Evolutionary conservation across 2,888 invertebrate species (phyloP).

Genomic region (Bombyx huttoni): DNA sequence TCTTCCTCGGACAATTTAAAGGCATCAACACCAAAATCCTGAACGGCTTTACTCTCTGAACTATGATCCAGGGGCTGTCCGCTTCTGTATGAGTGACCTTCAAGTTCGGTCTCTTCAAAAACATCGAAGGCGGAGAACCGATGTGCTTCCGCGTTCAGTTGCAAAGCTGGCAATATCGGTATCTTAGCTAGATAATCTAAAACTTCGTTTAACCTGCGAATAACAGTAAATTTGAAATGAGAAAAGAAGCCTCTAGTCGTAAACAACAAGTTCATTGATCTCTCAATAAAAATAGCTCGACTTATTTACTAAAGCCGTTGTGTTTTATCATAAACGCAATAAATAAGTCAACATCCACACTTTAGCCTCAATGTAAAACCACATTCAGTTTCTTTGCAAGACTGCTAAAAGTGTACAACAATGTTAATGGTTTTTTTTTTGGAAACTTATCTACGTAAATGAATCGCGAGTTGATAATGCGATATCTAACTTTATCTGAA

Average conservation of each 20-base stretch:
- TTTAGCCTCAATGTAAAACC: too few species aligned
- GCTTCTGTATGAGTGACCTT: slow-evolving; percentile 48
- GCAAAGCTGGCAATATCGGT: slow-evolving; percentile 84
- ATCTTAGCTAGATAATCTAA: slow-evolving; percentile 84
- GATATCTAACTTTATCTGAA: not conserved
- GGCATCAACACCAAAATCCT: slow-evolving; percentile 59
- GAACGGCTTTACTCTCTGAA: slow-evolving; percentile 41
- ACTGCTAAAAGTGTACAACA: too few species aligned
- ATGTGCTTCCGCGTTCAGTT: slow-evolving; percentile 76
- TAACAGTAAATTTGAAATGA: too few species aligned
- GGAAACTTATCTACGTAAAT: not conserved
- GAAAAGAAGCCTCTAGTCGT: too few species aligned
- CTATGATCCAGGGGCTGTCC: slow-evolving; percentile 45
- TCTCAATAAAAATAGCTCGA: too few species aligned
- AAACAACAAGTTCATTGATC: too few species aligned
- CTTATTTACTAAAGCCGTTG: too few species aligned
- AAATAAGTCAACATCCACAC: too few species aligned
- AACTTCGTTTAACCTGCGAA: slow-evolving; percentile 79
- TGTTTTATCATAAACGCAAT: too few species aligned
- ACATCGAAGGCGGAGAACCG: slow-evolving; percentile 76
- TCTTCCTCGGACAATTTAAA: slow-evolving; percentile 61
- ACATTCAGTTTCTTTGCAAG: too few species aligned
- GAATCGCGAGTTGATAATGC: not conserved
- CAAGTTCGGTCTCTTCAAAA: slow-evolving; percentile 65
- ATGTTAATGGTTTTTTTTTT: too few species aligned